These are phyloP conservation scores for Sebastes schlegelii DNA, from an alignment of 2,113 vertebrate species.

Conservation along the genomic window DNA sequence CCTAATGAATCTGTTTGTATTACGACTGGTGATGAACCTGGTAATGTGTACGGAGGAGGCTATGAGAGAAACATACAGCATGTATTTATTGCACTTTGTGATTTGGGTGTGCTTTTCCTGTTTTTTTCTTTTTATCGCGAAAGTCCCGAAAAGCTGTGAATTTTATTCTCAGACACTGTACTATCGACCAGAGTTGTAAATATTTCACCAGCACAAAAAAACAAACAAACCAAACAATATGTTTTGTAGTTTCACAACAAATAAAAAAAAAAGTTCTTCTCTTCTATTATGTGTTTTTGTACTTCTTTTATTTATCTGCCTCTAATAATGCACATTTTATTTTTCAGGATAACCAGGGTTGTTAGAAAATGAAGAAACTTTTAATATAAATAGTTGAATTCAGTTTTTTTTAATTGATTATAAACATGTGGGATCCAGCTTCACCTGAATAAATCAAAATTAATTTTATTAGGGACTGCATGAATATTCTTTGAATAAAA, in stretches of 20 bases:
- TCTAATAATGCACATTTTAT: background rate
- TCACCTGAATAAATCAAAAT: no score
- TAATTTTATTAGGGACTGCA: background rate
- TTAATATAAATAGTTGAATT: background rate
- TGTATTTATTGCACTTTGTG: conserved; percentile 88
- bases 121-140: conserved; percentile 70
- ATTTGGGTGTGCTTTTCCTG: conserved; percentile 81
- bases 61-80: conserved; percentile 70
- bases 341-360: background rate
- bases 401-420: no score
- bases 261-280: conserved; percentile 81
- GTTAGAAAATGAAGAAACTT: background rate
- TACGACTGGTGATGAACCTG: conserved; percentile 61
- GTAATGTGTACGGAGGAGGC: conserved; percentile 55
- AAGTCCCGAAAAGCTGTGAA: conserved; percentile 87
- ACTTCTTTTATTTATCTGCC: background rate
- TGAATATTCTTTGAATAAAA: no score
- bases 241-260: conserved; percentile 89
- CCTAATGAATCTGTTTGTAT: conserved; percentile 66
- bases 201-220: conserved; percentile 86
- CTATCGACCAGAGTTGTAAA: conserved; percentile 86
- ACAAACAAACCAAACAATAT: conserved; percentile 62
- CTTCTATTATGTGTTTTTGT: conserved; percentile 65
- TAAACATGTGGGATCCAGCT: background rate
- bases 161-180: conserved; percentile 85